These are phyloP conservation scores for Tetragonisca angustula DNA, from an alignment of 2,888 invertebrate genomes.

Conservation along the genomic window DNA sequence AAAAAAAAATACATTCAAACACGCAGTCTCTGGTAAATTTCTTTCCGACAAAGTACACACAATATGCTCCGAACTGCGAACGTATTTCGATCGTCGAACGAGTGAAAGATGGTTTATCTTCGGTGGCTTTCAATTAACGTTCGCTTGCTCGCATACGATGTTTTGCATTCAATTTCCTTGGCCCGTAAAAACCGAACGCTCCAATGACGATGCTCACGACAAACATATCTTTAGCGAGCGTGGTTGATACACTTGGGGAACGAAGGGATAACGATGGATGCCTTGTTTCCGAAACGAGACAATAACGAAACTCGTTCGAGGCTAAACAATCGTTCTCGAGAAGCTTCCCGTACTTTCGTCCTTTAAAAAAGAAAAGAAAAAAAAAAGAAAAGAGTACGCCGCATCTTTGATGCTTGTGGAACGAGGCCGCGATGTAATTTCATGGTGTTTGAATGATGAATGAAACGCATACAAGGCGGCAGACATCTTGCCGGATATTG, in stretches of 20 bases:
- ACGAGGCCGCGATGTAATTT: constrained; percentile 69
- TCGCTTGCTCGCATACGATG: not conserved
- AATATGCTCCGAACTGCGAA: not conserved
- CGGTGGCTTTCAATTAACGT: constrained; percentile 12
- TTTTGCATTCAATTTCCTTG: constrained; percentile 35
- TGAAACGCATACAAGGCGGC: constrained; percentile 55
- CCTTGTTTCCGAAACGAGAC: constrained; percentile 23
- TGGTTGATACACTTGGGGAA: not conserved
- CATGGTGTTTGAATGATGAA: constrained; percentile 63
- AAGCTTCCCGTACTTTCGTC: constrained; percentile 58
- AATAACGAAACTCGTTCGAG: constrained; percentile 39
- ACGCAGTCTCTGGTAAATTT: not conserved
- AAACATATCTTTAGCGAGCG: not conserved
- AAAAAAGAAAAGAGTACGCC: constrained; percentile 3
- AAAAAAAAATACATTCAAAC: not conserved
- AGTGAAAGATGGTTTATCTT: not conserved
- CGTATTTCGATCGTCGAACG: not conserved
- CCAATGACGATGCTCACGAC: constrained; percentile 25
- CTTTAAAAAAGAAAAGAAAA: constrained; percentile 18
- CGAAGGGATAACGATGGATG: not conserved
- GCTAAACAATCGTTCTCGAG: constrained; percentile 45
- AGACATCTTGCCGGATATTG: constrained; percentile 55
- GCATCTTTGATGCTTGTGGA: constrained; percentile 9
- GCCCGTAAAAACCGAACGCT: constrained; percentile 16
- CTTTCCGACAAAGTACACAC: not conserved